Conservation (phyloP, 2,113 vertebrate species). For the Pipa parva region DNA sequence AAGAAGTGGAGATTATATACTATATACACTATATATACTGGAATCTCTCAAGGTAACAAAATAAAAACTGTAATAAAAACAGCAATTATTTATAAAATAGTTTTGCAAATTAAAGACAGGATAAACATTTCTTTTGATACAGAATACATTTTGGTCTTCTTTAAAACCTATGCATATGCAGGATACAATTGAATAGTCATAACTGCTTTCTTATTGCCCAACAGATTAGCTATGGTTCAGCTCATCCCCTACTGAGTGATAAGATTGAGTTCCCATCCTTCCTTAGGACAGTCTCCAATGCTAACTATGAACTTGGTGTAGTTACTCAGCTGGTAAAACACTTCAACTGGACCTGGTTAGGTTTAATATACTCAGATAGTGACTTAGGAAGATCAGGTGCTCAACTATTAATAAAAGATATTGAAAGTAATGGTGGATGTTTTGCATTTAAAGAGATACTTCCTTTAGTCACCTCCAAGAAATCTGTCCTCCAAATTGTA, state of each 20-base stretch:
- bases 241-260: conserved; percentile 13
- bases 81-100: no score
- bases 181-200: no score
- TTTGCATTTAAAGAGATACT: conserved; percentile 25
- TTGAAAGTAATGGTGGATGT: conserved; percentile 18
- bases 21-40: no score
- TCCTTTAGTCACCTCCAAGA: conserved; percentile 9
- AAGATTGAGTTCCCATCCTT: conserved; percentile 32
- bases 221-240: conserved; percentile 29
- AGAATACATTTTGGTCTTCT: no score
- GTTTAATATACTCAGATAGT: conserved; percentile 17
- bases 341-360: conserved; percentile 34
- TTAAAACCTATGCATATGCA: no score
- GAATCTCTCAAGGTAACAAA: no score
- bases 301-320: conserved; percentile 19
- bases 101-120: no score
- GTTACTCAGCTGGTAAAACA: conserved; percentile 9
- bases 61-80: no score
- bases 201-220: neutral
- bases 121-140: no score
- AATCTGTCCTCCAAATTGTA: conserved; percentile 14
- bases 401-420: conserved; percentile 8
- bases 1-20: no score
- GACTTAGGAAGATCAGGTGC: conserved; percentile 23
- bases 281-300: conserved; percentile 20